A percentile compares a stretch with the other conserved stretches of the same genome.
These are phyloP conservation scores for Sisyra terminalis DNA, from an alignment of 2,888 invertebrate species.

Conservation along the genomic window DNA sequence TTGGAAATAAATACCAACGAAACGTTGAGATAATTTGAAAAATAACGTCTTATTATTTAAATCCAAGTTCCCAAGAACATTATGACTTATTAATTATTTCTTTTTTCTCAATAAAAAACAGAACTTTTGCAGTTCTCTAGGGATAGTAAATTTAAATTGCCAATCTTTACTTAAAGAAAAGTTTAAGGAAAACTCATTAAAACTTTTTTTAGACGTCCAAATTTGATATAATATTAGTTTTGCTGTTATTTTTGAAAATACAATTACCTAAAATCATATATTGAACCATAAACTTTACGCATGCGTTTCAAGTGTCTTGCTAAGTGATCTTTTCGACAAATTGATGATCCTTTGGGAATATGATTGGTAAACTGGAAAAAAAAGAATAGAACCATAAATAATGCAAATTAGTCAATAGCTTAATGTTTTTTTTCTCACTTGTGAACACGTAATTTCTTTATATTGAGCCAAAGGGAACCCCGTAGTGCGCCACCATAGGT, in stretches of 20 bases:
- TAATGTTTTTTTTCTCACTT: slow-evolving; percentile 28
- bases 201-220: too few relatives aligned
- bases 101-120: too few relatives aligned
- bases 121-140: too few relatives aligned
- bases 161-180: too few relatives aligned
- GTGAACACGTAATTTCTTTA: slow-evolving; percentile 51
- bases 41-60: too few relatives aligned
- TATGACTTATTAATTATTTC: too few relatives aligned
- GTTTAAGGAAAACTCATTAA: too few relatives aligned
- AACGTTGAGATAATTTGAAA: too few relatives aligned
- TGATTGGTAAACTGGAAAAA: slow-evolving; percentile 58
- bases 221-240: too few relatives aligned
- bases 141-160: too few relatives aligned
- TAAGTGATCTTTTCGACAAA: slow-evolving; percentile 68
- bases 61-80: too few relatives aligned
- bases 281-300: slow-evolving; percentile 64
- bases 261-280: slow-evolving; percentile 63
- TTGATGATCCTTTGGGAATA: slow-evolving; percentile 69
- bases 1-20: too few relatives aligned
- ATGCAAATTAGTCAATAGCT: not conserved
- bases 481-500: slow-evolving; percentile 69
- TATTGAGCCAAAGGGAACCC: slow-evolving; percentile 54
- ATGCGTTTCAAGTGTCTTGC: slow-evolving; percentile 63
- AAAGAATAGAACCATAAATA: slow-evolving; percentile 1
- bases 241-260: slow-evolving; percentile 5